A percentile compares a stretch with the other conserved stretches of the same genome.
Conservation (phyloP, 2,797 vertebrate species). For the Tragelaphus eurycerus region DNA sequence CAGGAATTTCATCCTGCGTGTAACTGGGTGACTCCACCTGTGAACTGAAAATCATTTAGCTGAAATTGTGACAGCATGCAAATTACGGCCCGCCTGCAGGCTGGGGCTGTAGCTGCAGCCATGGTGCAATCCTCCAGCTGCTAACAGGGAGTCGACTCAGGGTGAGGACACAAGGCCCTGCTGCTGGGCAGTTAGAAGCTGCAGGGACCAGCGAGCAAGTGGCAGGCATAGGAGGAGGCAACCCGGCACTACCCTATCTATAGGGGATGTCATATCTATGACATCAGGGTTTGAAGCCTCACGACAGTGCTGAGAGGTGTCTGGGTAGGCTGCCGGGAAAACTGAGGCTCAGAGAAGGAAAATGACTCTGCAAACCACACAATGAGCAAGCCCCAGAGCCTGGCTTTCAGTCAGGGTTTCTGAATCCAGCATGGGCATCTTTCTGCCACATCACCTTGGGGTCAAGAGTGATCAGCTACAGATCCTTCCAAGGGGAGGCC, state of each 20-base stretch:
- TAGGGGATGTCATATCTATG: background rate
- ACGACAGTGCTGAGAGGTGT: background rate
- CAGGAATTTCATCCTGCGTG: constrained; percentile 66
- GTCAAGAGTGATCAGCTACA: background rate
- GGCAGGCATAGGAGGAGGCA: background rate
- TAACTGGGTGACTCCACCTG: constrained; percentile 62
- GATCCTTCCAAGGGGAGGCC: background rate
- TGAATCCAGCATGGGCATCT: background rate
- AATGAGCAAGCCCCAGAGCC: background rate
- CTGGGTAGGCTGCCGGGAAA: background rate
- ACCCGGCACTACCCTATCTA: background rate
- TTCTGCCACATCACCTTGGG: background rate
- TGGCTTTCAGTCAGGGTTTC: background rate
- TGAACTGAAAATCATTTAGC: constrained; percentile 73
- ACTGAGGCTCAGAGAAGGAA: background rate
- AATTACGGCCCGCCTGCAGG: constrained; percentile 53
- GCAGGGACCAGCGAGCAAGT: background rate
- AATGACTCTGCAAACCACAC: background rate
- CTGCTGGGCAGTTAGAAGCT: background rate
- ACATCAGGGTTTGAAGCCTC: background rate
- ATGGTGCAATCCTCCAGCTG: constrained; percentile 17
- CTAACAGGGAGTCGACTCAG: background rate
- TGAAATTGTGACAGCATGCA: constrained; percentile 51
- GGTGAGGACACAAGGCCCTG: background rate
- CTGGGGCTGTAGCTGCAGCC: background rate